Base-by-base conservation (phyloP, 2,113 vertebrate genomes). In the Oncorhynchus mykiss region DNA sequence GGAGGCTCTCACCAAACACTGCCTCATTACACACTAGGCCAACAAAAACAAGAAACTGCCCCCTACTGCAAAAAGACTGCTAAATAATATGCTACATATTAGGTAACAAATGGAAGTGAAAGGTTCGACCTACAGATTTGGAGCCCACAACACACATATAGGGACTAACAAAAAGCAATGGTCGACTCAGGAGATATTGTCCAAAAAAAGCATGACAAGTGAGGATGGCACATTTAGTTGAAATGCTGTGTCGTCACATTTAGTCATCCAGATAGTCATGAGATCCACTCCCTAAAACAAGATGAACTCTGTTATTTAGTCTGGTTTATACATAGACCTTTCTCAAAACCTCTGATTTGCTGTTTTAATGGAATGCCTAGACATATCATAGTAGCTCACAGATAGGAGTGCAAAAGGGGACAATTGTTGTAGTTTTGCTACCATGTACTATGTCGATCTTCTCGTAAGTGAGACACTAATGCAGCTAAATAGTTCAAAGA, bases 121-220 rank as follows among this genome's bases (percentile, higher is more conserved):
- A 79, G 59, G 77, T 68, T 76, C 67, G 72, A 12, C 20, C 66
- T 13, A 31, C 51, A 25, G 39, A 57, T 67, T 48, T 5, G 27
- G 3, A 45, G 24, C 27, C 25, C 45, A 8, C 25, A 20, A 72
- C 29, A 59, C 29, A 71, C 54, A 65, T 54, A 62, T 67, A 62
- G 49, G 70, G 8, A 64, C 57, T 49, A 25, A 69, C 27, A 76
- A 49, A 31, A 14, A 31, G 16, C 59, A 48, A n/a, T 45, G 59
- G 24, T n/a, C 18, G 6, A 25, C 66, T 34, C 27, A 18, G 18
- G 18, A 34, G 14, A 34, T 67, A 66, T 34, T 31, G 13, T 67
- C 12, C 5, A 20, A 16, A 68, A 25, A 34, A 85, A 68, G 14
- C 3, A 6, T 31, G 25, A 27, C 25, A 67, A 14, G 25, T 31